Evolutionary conservation across 2,113 vertebrate species (phyloP).

Genomic region (Nibea albiflora): DNA sequence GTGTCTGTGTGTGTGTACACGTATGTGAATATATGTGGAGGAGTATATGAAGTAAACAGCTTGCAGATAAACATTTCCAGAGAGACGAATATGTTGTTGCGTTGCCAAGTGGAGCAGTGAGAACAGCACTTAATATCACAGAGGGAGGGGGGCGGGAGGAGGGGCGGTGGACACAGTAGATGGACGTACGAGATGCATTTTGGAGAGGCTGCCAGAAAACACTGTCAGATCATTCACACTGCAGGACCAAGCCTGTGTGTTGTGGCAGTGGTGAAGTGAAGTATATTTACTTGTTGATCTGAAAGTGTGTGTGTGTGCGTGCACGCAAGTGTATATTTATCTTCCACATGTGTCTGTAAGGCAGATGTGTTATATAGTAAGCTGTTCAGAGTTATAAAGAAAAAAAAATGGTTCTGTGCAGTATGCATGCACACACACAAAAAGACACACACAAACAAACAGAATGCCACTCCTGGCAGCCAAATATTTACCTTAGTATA

Average conservation of each 20-base stretch:
- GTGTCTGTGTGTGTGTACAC: not conserved
- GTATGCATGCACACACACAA: not conserved
- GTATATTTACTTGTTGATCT: conserved; percentile 16
- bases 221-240: conserved; percentile 39
- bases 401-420: conserved; percentile 1
- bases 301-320: conserved; percentile 5
- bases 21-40: conserved; percentile 45
- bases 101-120: conserved; percentile 67
- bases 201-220: conserved; percentile 52
- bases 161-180: conserved; percentile 41
- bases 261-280: conserved; percentile 15
- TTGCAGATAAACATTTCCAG: conserved; percentile 71
- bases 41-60: conserved; percentile 50
- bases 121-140: conserved; percentile 62
- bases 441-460: conserved; percentile 10
- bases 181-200: conserved; percentile 37
- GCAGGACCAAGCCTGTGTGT: conserved; percentile 40
- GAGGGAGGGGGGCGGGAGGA: not conserved
- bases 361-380: conserved; percentile 3
- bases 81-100: conserved; percentile 57
- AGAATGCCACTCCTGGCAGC: conserved; percentile 18
- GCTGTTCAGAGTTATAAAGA: conserved; percentile 7
- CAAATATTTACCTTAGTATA: conserved; percentile 56
- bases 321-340: conserved; percentile 12
- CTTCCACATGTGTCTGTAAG: conserved; percentile 17